Conservation (phyloP, 2,113 vertebrate genomes). For the Talpa occidentalis region DNA sequence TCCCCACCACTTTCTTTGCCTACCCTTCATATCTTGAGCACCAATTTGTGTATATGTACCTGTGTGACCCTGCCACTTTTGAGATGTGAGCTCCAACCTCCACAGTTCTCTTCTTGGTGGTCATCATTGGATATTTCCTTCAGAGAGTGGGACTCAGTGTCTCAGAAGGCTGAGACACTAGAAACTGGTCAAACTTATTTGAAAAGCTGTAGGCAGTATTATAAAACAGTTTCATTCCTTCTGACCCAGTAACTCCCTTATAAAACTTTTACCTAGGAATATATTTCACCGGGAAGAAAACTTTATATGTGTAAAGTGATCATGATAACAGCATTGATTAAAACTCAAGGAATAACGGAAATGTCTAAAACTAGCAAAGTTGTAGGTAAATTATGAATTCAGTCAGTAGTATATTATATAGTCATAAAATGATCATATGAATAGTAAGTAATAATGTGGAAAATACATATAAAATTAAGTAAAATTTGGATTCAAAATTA, state of each 20-base stretch:
- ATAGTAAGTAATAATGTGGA: neutral
- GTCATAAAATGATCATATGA: neutral
- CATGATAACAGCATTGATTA: neutral
- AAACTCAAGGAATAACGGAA: neutral
- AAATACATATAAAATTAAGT: neutral
- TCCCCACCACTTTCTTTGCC: neutral
- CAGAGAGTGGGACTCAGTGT: neutral
- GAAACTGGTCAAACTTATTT: neutral
- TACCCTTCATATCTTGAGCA: neutral
- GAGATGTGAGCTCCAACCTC: neutral
- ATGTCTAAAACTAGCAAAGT: neutral
- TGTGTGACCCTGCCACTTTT: neutral
- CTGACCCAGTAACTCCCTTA: neutral
- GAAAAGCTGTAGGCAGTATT: neutral
- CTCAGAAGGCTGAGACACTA: neutral
- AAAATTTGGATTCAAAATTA: neutral
- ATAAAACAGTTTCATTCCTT: neutral
- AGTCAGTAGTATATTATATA: neutral
- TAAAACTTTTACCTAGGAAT: neutral
- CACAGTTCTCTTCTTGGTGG: neutral
- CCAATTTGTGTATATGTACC: neutral
- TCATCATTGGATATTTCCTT: neutral
- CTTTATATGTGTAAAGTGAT: neutral
- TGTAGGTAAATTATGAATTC: neutral
- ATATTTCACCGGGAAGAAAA: conserved; percentile 51